phyloP scores from a whole-genome alignment of 2,113 vertebrate species.

The Saimiri boliviensis region DNA sequence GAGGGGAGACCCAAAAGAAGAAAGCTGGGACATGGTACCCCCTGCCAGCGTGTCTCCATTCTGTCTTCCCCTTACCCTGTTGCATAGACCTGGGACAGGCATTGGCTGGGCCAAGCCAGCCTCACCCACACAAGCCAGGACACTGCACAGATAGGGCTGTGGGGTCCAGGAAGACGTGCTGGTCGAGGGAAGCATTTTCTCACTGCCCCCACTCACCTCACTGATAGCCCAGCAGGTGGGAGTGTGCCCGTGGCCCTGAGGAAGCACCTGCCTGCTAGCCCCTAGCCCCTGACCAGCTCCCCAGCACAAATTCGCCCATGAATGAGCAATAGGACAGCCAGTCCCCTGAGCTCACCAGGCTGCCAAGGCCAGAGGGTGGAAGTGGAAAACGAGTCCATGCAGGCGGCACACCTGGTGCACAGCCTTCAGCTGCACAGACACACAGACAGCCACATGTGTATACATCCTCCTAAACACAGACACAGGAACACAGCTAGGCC shows the following conservation, averaged over 20 bases:
- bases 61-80: background rate
- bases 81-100: background rate
- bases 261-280: background rate
- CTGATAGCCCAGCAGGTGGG: background rate
- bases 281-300: background rate
- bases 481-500: background rate
- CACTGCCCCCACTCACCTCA: background rate
- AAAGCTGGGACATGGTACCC: background rate
- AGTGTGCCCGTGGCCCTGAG: background rate
- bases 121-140: background rate
- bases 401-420: background rate
- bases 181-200: background rate
- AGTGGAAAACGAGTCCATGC: background rate
- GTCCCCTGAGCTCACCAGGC: background rate
- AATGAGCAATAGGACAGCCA: background rate
- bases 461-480: background rate
- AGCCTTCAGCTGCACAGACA: background rate
- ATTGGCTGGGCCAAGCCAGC: too few relatives aligned
- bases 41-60: background rate
- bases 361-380: background rate
- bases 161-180: background rate
- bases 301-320: accelerated
- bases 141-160: background rate
- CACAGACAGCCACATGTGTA: background rate
- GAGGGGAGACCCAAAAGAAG: background rate